Conservation (phyloP, 1,140 invertebrate genomes). For the Cataglyphis hispanica region DNA sequence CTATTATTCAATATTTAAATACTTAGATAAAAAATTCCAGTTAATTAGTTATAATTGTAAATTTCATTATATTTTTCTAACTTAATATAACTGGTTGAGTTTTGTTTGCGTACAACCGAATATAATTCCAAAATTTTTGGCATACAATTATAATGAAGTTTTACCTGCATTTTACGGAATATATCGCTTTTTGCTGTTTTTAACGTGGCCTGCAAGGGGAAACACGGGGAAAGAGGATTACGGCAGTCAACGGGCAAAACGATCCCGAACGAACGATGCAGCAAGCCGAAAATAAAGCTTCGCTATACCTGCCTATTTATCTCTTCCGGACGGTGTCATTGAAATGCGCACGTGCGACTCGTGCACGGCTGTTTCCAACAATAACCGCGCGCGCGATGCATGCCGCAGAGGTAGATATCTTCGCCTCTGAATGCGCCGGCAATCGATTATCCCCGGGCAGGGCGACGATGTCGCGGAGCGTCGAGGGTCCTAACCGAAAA, state of each 20-base stretch:
- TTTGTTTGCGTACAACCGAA: neutral
- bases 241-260: slow-evolving; percentile 18
- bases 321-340: slow-evolving; percentile 51
- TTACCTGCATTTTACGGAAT: neutral
- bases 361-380: slow-evolving; percentile 62
- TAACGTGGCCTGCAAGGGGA: neutral
- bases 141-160: slow-evolving; percentile 12
- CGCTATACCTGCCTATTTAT: slow-evolving; percentile 66
- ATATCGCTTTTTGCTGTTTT: slow-evolving; percentile 41
- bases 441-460: slow-evolving; percentile 68
- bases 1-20: neutral
- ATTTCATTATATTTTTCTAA: too few species aligned
- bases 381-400: slow-evolving; percentile 65
- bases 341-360: slow-evolving; percentile 71
- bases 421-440: slow-evolving; percentile 60
- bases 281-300: slow-evolving; percentile 66
- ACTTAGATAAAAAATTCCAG: neutral
- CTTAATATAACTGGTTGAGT: too few species aligned
- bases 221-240: neutral
- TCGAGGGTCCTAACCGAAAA: slow-evolving; percentile 48
- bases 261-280: slow-evolving; percentile 30
- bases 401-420: slow-evolving; percentile 65
- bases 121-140: neutral
- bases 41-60: neutral
- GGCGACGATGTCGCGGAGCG: slow-evolving; percentile 62